Base-by-base conservation (phyloP, 2,797 vertebrate genomes). In the Spheniscus humboldti region DNA sequence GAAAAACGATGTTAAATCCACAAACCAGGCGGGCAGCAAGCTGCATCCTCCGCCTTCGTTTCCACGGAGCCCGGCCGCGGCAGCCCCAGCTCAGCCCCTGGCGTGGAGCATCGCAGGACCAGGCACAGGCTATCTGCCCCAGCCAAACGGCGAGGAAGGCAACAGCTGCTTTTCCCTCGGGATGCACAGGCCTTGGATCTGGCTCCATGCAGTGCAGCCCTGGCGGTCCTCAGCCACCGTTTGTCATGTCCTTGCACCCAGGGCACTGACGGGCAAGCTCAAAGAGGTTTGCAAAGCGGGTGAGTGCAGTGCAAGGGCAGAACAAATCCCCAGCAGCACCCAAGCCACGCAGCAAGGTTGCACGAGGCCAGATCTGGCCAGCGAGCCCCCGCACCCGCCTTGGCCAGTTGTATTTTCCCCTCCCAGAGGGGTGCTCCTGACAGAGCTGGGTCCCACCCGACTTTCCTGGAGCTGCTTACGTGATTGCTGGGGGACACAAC, bases 401-500 rank as follows among this genome's bases (percentile, higher is more conserved):
- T 4, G 19, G 11, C 20, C 13, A 7, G 7, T 20, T 45, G 48
- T 5, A 10, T 25, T 43, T 39, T 16, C 18, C 57, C 60, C 25
- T 59, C 23, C 24, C 9, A 8, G 23, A 20, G 33, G 28, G 39
- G 7, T 33, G n/a, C 48, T 64, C 33, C 50, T 9, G 57, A 39
- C 1, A 4, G 57, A 25, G 20, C 18, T 0, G 6, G 15, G 18
- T 37, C 64, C 33, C 27, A 31, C 18, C 15, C 1, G 5, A 17
- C 24, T 8, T 12, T 11, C 15, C 33, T 3, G 28, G 56, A 28
- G 47, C 33, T 24, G 20, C 16, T 41, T 35, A n/a, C 2, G 2
- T 25, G 56, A 30, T 53, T 31, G 25, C 22, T 1, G 10, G 43
- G 27, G 20, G 31, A 5, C 33, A 33, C n/a, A n/a, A 13, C 50